phyloP scores from a whole-genome alignment of 2,797 vertebrate species.

The Benthosema pterotum region DNA sequence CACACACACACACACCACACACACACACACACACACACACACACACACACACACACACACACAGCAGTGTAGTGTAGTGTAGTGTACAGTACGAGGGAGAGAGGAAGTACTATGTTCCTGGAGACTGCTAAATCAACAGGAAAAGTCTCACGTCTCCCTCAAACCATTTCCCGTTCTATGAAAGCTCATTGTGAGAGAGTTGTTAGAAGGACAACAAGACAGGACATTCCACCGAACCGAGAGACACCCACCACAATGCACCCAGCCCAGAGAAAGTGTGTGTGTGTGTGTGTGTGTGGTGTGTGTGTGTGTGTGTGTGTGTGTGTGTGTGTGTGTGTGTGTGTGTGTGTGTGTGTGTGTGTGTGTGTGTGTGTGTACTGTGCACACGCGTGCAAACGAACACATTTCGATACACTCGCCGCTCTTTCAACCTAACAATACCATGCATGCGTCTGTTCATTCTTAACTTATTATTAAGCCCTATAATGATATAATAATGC shows the following conservation, averaged over 20 bases:
- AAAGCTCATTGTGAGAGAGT: constrained; percentile 69
- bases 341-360: background rate
- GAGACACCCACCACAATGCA: no score
- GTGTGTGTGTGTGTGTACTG: background rate
- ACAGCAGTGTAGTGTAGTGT: constrained; percentile 17
- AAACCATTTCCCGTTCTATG: constrained; percentile 65
- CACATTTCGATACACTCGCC: no score
- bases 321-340: no score
- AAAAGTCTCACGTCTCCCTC: constrained; percentile 56
- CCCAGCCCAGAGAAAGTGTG: constrained; percentile 48
- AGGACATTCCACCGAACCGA: constrained; percentile 52
- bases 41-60: background rate
- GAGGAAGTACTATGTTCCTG: constrained; percentile 62
- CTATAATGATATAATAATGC: no score
- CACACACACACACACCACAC: background rate
- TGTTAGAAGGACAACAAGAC: constrained; percentile 65
- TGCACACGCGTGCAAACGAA: no score
- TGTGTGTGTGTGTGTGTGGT: constrained; percentile 18
- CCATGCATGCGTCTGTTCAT: no score
- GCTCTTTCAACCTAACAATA: no score
- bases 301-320: constrained; percentile 6
- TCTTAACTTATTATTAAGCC: no score
- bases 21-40: no score
- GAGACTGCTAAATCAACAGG: constrained; percentile 69
- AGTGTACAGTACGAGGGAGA: background rate